phyloP scores from a whole-genome alignment of 1,140 invertebrate species.

The Pseudobourletiella spinata region DNA sequence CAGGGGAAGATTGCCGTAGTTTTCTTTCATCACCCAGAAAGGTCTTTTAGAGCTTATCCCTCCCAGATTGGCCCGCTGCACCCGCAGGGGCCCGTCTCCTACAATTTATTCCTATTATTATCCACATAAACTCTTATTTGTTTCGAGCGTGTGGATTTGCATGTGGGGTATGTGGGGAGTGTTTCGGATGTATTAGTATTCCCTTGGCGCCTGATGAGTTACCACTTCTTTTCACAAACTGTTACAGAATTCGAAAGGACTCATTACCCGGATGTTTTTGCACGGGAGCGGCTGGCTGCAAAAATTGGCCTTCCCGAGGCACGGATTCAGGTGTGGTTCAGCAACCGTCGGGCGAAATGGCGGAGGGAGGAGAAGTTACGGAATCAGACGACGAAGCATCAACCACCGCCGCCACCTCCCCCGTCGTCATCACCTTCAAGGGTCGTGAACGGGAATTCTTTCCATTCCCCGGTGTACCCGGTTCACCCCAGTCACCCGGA shows the following conservation, averaged over 20 bases:
- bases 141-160: too few species aligned
- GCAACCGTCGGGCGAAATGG: conserved; percentile 86
- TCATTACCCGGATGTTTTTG: conserved; percentile 93
- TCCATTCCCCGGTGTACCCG: conserved; percentile 46
- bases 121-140: too few species aligned
- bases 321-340: conserved; percentile 74
- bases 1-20: not conserved
- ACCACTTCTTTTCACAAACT: too few species aligned
- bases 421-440: conserved; percentile 43
- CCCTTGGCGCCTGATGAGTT: too few species aligned
- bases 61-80: not conserved
- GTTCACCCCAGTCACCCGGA: conserved; percentile 41
- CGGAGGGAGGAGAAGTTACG: conserved; percentile 92
- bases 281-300: conserved; percentile 83
- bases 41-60: not conserved
- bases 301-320: conserved; percentile 97
- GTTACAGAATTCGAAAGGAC: conserved; percentile 72
- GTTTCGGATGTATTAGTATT: too few species aligned
- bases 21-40: conserved; percentile 1
- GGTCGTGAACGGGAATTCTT: conserved; percentile 46
- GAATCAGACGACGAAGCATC: conserved; percentile 48
- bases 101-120: too few species aligned
- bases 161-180: too few species aligned
- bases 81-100: too few species aligned
- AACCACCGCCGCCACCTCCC: conserved; percentile 37